phyloP scores from a whole-genome alignment of 2,888 invertebrate genomes.

The Therioaphis trifolii region DNA sequence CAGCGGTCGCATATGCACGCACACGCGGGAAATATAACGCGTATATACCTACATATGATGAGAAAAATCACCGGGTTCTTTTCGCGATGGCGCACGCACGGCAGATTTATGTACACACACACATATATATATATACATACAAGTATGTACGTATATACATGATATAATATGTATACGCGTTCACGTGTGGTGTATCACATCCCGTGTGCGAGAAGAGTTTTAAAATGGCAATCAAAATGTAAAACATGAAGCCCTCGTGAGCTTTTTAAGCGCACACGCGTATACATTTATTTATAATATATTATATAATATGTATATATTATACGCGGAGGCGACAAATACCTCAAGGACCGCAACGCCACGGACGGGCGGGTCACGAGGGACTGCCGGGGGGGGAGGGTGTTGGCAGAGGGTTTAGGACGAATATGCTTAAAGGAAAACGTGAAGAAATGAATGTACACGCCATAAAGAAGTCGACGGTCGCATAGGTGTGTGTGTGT shows the following conservation, averaged over 20 bases:
- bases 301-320: background rate
- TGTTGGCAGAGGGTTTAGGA: background rate
- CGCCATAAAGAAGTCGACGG: constrained; percentile 23
- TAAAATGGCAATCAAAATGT: constrained; percentile 60
- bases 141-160: background rate
- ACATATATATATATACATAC: too few species aligned
- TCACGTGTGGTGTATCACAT: background rate
- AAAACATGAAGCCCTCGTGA: constrained; percentile 31
- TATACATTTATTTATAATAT: background rate
- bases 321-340: background rate
- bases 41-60: too few species aligned
- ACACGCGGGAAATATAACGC: too few species aligned
- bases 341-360: background rate
- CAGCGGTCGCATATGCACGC: too few species aligned
- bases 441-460: constrained; percentile 24
- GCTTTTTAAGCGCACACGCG: background rate
- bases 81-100: background rate
- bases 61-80: too few species aligned
- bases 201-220: constrained; percentile 36
- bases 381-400: background rate
- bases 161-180: background rate
- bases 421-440: constrained; percentile 44
- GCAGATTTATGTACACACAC: too few species aligned
- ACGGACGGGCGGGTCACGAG: background rate
- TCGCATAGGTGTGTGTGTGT: background rate